Evolutionary conservation across 2,888 invertebrate species (phyloP), one percentile per base, ranked within the genome.

Genomic region (Cancer borealis): DNA sequence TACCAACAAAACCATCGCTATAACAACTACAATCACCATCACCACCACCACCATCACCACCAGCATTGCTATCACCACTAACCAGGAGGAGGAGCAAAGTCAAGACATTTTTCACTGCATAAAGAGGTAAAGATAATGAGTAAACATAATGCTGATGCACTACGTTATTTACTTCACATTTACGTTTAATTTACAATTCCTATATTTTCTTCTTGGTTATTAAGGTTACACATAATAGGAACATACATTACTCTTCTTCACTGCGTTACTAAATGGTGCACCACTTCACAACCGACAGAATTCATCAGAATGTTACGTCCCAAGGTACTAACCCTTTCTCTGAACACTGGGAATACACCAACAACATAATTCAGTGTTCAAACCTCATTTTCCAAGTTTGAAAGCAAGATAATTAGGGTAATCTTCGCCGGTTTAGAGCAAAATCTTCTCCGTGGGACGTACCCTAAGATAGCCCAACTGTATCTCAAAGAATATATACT

Each of bases 401-500:
- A 66, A n/a, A 66, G 66, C 66, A n/a, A n/a, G 66, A 66, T 66
- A n/a, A 66, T n/a, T 21, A 66, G 66, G 66, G 66, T 66, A 66
- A 66, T 66, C 21, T 66, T 66, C n/a, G 66, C 66, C 66, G 8
- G 66, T 66, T 66, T 66, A 66, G 66, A 66, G n/a, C n/a, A 66
- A 66, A 66, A 66, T 66, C 66, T 66, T 66, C 66, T 14, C 66
- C n/a, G n/a, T 66, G 66, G 66, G 66, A n/a, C 66, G 66, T 66
- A 66, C 66, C 21, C 66, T 6, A n/a, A 66, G 66, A 66, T 66
- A 66, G n/a, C 66, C 14, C 66, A 66, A n/a, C 14, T 66, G 21
- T 66, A n/a, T 21, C 14, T n/a, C n/a, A 0, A 4, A n/a, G 66
- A 39, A 46, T 88, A 88, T 66, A 66, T n/a, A 88, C 46, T 21